Evolutionary conservation across 1,140 invertebrate species (phyloP).

Genomic region (Pseudachorutes palmiensis): DNA sequence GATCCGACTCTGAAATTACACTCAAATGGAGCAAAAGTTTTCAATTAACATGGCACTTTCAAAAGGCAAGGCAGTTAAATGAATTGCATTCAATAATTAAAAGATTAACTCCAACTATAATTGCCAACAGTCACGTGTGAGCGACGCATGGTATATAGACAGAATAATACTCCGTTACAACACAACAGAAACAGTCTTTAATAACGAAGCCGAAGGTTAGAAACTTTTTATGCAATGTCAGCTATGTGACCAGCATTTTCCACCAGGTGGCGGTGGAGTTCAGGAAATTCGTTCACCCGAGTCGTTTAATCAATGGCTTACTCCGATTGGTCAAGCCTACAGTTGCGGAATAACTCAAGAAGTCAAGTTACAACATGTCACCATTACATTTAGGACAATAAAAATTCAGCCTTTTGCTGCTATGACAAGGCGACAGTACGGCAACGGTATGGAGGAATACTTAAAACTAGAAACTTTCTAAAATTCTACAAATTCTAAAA

Average conservation of each 20-base stretch:
- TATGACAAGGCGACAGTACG: constrained; percentile 36
- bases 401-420: constrained; percentile 37
- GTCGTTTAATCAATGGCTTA: constrained; percentile 62
- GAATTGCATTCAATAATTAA: too few relatives aligned
- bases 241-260: not conserved
- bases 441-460: constrained; percentile 31
- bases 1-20: constrained; percentile 31
- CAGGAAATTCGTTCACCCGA: constrained; percentile 31
- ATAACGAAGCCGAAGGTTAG: constrained; percentile 28
- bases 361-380: constrained; percentile 30
- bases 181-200: constrained; percentile 49
- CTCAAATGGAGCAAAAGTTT: constrained; percentile 32
- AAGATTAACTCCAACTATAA: too few relatives aligned
- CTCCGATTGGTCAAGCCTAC: constrained; percentile 75
- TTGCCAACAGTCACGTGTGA: constrained; percentile 66
- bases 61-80: too few relatives aligned
- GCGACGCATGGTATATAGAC: constrained; percentile 73
- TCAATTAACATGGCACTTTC: constrained; percentile 34
- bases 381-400: constrained; percentile 26
- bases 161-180: constrained; percentile 57
- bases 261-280: constrained; percentile 11
- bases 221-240: too few relatives aligned
- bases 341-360: constrained; percentile 47
- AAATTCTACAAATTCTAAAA: too few relatives aligned
- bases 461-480: too few relatives aligned